A percentile compares a stretch with the other conserved stretches of the same genome.
These are phyloP conservation scores for Monochamus saltuarius DNA, from an alignment of 1,140 invertebrate genomes.

Conservation along the genomic window DNA sequence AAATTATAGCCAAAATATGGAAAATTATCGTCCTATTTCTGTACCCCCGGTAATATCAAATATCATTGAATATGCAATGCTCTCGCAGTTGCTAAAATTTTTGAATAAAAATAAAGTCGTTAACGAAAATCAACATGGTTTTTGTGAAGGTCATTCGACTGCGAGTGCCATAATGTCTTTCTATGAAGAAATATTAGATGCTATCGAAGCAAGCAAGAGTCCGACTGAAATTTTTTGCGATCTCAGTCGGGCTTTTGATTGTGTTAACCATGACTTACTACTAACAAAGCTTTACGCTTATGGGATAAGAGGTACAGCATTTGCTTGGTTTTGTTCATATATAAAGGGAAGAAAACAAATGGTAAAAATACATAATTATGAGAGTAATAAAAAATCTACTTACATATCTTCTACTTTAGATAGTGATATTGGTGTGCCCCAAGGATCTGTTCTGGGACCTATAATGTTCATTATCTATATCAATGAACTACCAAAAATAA, in stretches of 20 bases:
- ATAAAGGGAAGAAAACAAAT: constrained; percentile 6
- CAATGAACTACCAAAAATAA: neutral
- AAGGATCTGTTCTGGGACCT: no score
- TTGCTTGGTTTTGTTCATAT: constrained; percentile 10
- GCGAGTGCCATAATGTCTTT: constrained; percentile 10
- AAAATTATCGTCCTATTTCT: constrained; percentile 21
- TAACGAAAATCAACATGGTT: constrained; percentile 15
- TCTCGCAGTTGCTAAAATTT: constrained; percentile 3
- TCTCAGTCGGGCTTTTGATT: constrained; percentile 17
- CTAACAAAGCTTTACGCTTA: neutral
- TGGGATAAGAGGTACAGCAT: constrained; percentile 17
- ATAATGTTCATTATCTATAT: neutral
- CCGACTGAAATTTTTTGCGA: constrained; percentile 19
- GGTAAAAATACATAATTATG: constrained; percentile 6
- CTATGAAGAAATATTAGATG: neutral
- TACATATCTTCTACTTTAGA: neutral
- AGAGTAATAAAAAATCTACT: neutral
- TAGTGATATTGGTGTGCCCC: no score
- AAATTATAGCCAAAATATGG: constrained; percentile 1
- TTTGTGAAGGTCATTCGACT: constrained; percentile 4
- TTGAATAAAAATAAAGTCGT: constrained; percentile 2
- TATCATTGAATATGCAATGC: constrained; percentile 16
- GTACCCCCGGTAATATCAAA: constrained; percentile 13
- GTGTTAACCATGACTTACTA: constrained; percentile 10
- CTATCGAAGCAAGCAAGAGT: constrained; percentile 14